Base-by-base conservation (phyloP, 2,888 invertebrate genomes). In the Chymomyza procnemis region DNA sequence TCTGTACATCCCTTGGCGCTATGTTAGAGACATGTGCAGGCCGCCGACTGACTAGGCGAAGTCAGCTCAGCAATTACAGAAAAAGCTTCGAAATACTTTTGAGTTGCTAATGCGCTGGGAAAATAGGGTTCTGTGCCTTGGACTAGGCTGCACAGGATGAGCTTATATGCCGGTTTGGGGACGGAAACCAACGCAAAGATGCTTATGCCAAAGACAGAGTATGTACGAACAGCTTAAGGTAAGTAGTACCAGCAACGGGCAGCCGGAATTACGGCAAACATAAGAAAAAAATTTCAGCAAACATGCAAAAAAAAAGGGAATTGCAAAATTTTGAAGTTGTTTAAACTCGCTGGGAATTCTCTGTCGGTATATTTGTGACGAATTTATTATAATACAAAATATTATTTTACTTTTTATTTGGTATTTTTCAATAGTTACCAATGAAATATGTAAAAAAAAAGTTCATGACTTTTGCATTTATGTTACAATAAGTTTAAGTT, bases 141-240 rank as follows among this genome's bases (percentile, higher is more conserved):
- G 57, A 48, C 54, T 34, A 57, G 57, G 55, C 59, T 70, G 56
- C 41, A 67, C 71, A 71, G 64, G 67, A 58, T 59, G 58, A 34
- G 14, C 34, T 12, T 9, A 0, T 3, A 14, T 48, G 34, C 16
- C 30, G n/a, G 14, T 30, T 34, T 52, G 41, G 47, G 47, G 16
- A 22, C 48, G 22, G 14, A 41, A 21, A 8, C 18, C 6, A 50
- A 50, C 46, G 26, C 54, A 41, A 41, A 41, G 34, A 41, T 41
- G 34, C 34, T 41, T 41, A 1, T 41, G 12, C 34, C 34, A 16
- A 52, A 34, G 52, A 54, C 18, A 58, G 58, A 68, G n/a, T n/a
- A n/a, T n/a, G n/a, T n/a, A 60, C 57, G 66, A 72, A 79, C 74
- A 70, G 82, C 77, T 80, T 79, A 72, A 64, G 77, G 80, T 67